phyloP scores from a whole-genome alignment of 2,888 invertebrate species.

The Brenthis daphne region DNA sequence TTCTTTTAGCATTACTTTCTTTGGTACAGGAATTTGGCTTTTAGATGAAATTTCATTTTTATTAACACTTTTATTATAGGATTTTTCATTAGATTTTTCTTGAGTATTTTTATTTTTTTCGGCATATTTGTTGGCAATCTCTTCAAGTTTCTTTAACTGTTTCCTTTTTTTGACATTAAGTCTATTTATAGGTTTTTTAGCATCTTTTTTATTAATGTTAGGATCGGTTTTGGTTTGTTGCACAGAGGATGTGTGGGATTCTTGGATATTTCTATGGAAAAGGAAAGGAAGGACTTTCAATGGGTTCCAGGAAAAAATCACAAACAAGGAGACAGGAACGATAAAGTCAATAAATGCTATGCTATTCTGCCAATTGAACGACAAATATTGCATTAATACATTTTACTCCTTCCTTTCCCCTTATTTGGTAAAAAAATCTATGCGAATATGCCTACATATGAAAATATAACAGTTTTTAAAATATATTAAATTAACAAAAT shows the following conservation, averaged over 20 bases:
- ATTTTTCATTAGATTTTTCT: constrained; percentile 37
- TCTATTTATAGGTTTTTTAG: constrained; percentile 53
- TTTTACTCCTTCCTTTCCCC: constrained; percentile 75
- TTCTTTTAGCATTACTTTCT: constrained; percentile 44
- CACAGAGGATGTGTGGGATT: constrained; percentile 51
- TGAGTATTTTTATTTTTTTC: constrained; percentile 52
- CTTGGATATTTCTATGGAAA: constrained; percentile 66
- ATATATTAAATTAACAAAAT: no score
- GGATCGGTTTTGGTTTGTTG: constrained; percentile 62
- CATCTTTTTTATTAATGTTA: constrained; percentile 51
- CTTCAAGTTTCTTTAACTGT: constrained; percentile 70
- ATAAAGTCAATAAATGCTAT: constrained; percentile 31
- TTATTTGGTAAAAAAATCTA: constrained; percentile 62
- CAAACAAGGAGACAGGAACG: constrained; percentile 80
- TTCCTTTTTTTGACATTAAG: constrained; percentile 60
- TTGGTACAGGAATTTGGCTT: constrained; percentile 64
- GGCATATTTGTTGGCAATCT: constrained; percentile 64
- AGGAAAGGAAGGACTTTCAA: constrained; percentile 72
- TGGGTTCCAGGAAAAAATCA: constrained; percentile 42
- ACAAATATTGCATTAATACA: constrained; percentile 39
- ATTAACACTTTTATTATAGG: constrained; percentile 39
- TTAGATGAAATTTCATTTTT: constrained; percentile 47
- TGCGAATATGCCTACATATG: no score
- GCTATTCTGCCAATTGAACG: constrained; percentile 37
- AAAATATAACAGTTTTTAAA: no score